Base-by-base conservation (phyloP, 1,140 invertebrate species). In the Scaptomyza montana region DNA sequence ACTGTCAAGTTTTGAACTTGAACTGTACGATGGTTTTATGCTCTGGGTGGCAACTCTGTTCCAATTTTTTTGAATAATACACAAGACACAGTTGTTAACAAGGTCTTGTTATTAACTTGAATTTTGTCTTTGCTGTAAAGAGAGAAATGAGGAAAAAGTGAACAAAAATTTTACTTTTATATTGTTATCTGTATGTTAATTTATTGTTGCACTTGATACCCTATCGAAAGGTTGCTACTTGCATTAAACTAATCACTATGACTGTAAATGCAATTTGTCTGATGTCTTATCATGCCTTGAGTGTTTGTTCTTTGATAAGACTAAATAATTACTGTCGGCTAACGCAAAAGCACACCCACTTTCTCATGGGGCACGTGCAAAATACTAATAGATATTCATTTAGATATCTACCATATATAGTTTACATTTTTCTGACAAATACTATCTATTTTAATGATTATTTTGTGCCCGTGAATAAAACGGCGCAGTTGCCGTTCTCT, bases 121-220 rank as follows among this genome's bases (percentile, higher is more conserved):
- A 53, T 61, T 77, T 78, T 72, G 82, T 87, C 84, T 87, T 87
- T 87, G 82, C 82, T 87, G 82, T 4, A 84, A 82, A 60, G 25
- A 80, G 19, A 50, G 2, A 33, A 25, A 25, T 3, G 21, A 4
- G 21, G 21, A 25, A 25, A 25, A 25, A 4, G 50, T 28, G 45
- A 25, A 33, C 30, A 21, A n/a, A n/a, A n/a, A n/a, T n/a, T n/a
- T 10, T 9, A 39, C 3, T 10, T 43, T n/a, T n/a, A 16, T 43
- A 43, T 43, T n/a, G 4, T 28, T 45, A 25, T 19, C 5, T 13
- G 21, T 39, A 16, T n/a, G 59, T 10, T 21, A 63, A 19, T 72
- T 7, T 10, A 56, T 46, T 28, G 2, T 39, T 69, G 19, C 30
- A 39, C 41, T 61, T 54, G 5, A 3, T 12, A 51, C 50, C 4